phyloP scores from a whole-genome alignment of 2,888 invertebrate genomes.

The Pimpla rufipes region DNA sequence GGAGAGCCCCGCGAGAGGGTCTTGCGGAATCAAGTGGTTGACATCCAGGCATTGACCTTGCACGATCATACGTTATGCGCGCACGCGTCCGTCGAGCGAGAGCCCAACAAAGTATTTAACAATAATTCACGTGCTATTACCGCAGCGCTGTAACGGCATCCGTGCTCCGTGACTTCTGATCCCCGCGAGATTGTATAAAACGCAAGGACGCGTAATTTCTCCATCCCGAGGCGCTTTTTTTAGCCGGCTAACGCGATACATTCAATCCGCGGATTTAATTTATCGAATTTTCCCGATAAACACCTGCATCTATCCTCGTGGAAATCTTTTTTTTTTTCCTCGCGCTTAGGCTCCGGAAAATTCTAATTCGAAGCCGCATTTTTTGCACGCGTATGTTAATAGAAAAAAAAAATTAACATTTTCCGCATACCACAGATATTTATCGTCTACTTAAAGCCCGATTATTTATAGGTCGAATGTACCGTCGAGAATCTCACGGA shows the following conservation, averaged over 20 bases:
- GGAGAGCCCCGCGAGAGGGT: not conserved
- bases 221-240: not conserved
- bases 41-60: slow-evolving; percentile 53
- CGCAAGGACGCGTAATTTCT: slow-evolving; percentile 4
- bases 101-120: slow-evolving; percentile 31
- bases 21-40: slow-evolving; percentile 45
- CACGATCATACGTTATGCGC: not conserved
- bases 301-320: too few relatives aligned
- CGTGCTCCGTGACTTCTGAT: slow-evolving; percentile 27
- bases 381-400: too few relatives aligned
- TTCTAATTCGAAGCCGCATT: too few relatives aligned
- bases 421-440: not conserved
- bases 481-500: not conserved
- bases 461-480: not conserved
- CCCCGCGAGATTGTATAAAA: slow-evolving; percentile 5
- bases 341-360: too few relatives aligned
- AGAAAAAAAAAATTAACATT: not conserved
- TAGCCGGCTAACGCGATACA: too few relatives aligned
- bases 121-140: slow-evolving; percentile 43
- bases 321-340: too few relatives aligned
- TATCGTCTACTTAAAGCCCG: not conserved
- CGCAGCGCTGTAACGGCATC: slow-evolving; percentile 33
- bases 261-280: not conserved
- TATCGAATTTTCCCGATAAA: not conserved
- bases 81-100: not conserved